Base-by-base conservation (phyloP, 2,888 invertebrate species). In the Zhuqinia jingwanae region DNA sequence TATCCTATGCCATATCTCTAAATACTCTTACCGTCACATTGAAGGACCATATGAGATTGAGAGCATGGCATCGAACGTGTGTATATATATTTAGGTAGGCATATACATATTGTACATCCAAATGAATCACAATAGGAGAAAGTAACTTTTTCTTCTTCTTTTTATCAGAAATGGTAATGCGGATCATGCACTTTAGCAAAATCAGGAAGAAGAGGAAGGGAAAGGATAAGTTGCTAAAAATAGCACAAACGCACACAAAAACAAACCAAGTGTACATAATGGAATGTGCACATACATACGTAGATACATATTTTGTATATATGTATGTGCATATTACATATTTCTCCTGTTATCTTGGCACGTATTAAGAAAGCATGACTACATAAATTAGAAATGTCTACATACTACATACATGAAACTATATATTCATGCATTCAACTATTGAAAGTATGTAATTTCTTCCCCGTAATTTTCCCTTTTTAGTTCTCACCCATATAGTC, bases 171-270 rank as follows among this genome's bases (percentile, higher is more conserved):
- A 68, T 45, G 45, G 45, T 45, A 77, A 76, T 83, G 65, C 83
- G 22, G 42, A 50, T 84, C 84, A 77, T 84, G 84, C 84, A 84
- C 70, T 77, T 68, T 78, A 77, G 58, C 68, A 56, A 47, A 77
- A 83, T 42, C 47, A 47, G 75, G 76, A 82, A 65, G 50, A 27
- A 80, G n/a, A 17, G 22, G n/a, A 45, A 68, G 11, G 20, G n/a
- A 45, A 68, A 68, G 20, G 45, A 68, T 47, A 50, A 20, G 17
- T 13, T n/a, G 50, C 79, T 79, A 84, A 84, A 84, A 84, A 82
- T 77, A 78, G 25, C 63, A 50, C 5, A 10, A 50, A 2, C n/a
- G 20, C 27, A 56, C 22, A 77, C 22, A 68, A 17, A 36, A 36
- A 68, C 3, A 13, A 13, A 15, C 2, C 50, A 50, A 15, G 15